Evolutionary conservation across 2,113 vertebrate genomes (phyloP).

Genomic region (Ophthalmolycus amberensis): DNA sequence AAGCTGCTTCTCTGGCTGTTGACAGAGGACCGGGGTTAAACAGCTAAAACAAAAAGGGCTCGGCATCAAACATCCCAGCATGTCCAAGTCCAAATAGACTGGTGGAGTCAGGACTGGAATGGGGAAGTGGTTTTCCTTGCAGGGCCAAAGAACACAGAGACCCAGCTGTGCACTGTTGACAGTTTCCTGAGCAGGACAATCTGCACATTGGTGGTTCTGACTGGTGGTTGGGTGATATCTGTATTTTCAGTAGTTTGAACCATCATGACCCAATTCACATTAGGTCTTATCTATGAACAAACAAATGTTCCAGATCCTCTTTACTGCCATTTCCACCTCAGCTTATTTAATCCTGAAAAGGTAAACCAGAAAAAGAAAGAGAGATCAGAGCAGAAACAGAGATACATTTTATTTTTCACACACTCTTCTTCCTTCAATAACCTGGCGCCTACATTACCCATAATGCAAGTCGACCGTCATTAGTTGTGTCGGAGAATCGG

Average conservation of each 20-base stretch:
- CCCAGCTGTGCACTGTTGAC: background rate
- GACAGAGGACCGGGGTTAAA: conserved; percentile 35
- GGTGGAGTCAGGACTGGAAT: background rate
- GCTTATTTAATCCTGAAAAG: too few relatives aligned
- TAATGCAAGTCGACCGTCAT: background rate
- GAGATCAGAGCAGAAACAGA: too few relatives aligned
- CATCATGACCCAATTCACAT: too few relatives aligned
- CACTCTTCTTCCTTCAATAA: too few relatives aligned
- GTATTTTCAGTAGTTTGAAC: background rate
- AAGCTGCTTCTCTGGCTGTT: conserved; percentile 10
- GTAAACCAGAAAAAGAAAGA: too few relatives aligned
- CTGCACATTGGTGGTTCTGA: background rate
- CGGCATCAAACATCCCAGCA: conserved; percentile 1
- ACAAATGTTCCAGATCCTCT: too few relatives aligned
- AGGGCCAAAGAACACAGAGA: background rate
- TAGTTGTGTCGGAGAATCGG: too few relatives aligned
- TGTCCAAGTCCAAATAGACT: conserved; percentile 4
- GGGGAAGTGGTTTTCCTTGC: background rate
- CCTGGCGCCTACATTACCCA: too few relatives aligned
- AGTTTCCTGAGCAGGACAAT: background rate
- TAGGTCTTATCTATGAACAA: too few relatives aligned
- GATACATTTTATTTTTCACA: too few relatives aligned
- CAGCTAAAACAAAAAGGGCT: conserved; percentile 5
- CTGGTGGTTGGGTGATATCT: background rate
- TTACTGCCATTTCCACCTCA: too few relatives aligned